Evolutionary conservation across 2,888 invertebrate species (phyloP), one percentile per base, ranked within the genome.

Genomic region (Hirtodrosophila confusa): DNA sequence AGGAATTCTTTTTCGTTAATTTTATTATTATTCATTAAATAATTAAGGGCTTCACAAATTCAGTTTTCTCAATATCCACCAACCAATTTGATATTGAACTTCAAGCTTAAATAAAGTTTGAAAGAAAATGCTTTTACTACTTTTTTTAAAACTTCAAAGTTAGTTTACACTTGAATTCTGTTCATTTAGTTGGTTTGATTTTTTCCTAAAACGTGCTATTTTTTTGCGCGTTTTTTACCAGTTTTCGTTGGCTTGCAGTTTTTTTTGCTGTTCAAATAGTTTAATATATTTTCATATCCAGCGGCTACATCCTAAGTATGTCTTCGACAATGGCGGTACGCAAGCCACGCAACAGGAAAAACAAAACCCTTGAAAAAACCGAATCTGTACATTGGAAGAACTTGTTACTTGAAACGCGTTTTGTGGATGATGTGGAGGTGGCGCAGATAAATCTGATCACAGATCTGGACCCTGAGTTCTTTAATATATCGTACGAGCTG

Each of bases 381-480:
- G 33, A 36, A 0, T 0, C 8, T 4, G 0, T 4, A 7, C 1
- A 0, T 12, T 31, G 27, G 36, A 44, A 9, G 1, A n/a, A 0
- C 1, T n/a, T n/a, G 11, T 0, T 4, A 1, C 0, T 23, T 8
- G n/a, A 44, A 12, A 4, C 7, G 1, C 31, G 4, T 0, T 72
- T 85, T 4, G 37, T 43, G 0, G 67, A 76, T 27, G 47, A 67
- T 0, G 2, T 76, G 3, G 71, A 73, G 0, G 88, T 82, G 7
- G 86, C 77, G 0, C 79, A 90, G 23, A 47, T 90, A 17, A 84
- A 91, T 76, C 78, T 90, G 17, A 36, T 80, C 17, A 12, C 43
- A 0, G 91, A 90, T 69, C 62, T 90, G 4, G 60, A 90, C 67
- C 82, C 87, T 0, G 70, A 73, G 0, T 90, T 91, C 62, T 90